These are phyloP conservation scores for Dorcus parallelipipedus DNA, from an alignment of 2,888 invertebrate genomes.

Conservation along the genomic window DNA sequence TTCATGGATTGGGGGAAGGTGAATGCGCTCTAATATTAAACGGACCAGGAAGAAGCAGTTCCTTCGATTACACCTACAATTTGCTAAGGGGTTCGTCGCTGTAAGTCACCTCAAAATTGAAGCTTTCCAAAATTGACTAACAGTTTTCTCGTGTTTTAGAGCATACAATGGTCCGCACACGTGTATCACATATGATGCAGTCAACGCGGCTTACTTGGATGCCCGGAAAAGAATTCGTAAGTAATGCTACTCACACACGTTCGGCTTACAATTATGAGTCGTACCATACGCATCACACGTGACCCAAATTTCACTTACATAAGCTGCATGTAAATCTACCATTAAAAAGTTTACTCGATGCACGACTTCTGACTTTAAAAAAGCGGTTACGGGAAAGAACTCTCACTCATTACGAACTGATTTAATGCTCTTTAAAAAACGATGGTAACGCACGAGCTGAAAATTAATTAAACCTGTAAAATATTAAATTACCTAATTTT, in stretches of 20 bases:
- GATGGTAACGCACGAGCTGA: too few species aligned
- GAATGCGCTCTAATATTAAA: conserved; percentile 78
- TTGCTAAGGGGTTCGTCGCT: conserved; percentile 69
- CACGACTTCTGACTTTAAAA: too few species aligned
- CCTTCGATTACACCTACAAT: conserved; percentile 82
- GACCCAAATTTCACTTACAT: neutral
- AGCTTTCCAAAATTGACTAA: neutral
- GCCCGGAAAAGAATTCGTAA: conserved; percentile 85
- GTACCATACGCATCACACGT: neutral
- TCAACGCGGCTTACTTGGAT: conserved; percentile 84
- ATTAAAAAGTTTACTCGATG: too few species aligned
- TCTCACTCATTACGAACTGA: too few species aligned
- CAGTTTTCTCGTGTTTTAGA: conserved; percentile 51
- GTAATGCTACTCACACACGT: conserved; percentile 42
- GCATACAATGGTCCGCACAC: conserved; percentile 68
- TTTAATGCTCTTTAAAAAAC: too few species aligned
- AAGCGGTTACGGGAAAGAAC: too few species aligned
- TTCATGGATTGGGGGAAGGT: conserved; percentile 33
- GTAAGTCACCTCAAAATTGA: conserved; percentile 57
- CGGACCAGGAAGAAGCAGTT: conserved; percentile 75
- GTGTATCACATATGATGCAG: conserved; percentile 86
- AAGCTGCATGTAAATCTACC: neutral
- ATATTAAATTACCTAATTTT: too few species aligned
- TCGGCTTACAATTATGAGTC: too few species aligned
- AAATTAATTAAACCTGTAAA: too few species aligned